Conservation (phyloP, 2,113 vertebrate species). For the Crotalus viridis region DNA sequence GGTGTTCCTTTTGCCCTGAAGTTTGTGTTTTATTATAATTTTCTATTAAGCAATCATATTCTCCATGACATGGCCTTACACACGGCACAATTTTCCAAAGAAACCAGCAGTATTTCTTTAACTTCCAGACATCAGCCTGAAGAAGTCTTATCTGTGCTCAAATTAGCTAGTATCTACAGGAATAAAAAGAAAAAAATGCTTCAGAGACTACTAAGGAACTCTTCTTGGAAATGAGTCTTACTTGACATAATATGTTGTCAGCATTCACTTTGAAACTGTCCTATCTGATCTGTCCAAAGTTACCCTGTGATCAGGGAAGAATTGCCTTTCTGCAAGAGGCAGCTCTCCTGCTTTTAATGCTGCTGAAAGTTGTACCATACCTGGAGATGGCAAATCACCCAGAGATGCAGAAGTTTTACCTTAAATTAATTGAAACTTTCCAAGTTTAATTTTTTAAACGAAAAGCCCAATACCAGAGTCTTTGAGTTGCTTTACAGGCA, state of each 20-base stretch:
- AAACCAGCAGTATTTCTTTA: not conserved
- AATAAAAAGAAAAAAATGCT: not conserved
- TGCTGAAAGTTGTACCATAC: not conserved
- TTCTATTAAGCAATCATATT: not conserved
- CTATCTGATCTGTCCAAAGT: not conserved
- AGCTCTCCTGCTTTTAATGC: not conserved
- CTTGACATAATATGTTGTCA: not conserved
- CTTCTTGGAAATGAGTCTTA: not conserved
- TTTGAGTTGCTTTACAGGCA: slow-evolving; percentile 71
- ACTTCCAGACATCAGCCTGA: not conserved
- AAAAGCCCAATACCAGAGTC: slow-evolving; percentile 78
- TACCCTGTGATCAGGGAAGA: not conserved
- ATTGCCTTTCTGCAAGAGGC: not conserved
- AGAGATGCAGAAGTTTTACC: slow-evolving; percentile 67
- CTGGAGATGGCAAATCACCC: slow-evolving; percentile 27
- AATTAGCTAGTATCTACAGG: not conserved
- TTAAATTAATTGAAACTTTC: slow-evolving; percentile 74
- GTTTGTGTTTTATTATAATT: not conserved
- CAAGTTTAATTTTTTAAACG: slow-evolving; percentile 73
- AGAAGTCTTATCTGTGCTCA: not conserved
- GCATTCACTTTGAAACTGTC: not conserved
- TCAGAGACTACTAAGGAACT: not conserved
- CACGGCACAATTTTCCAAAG: not conserved
- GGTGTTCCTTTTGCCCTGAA: not conserved
- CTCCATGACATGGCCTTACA: not conserved